Conservation (phyloP, 2,113 vertebrate species). For the Aramus guarauna region DNA sequence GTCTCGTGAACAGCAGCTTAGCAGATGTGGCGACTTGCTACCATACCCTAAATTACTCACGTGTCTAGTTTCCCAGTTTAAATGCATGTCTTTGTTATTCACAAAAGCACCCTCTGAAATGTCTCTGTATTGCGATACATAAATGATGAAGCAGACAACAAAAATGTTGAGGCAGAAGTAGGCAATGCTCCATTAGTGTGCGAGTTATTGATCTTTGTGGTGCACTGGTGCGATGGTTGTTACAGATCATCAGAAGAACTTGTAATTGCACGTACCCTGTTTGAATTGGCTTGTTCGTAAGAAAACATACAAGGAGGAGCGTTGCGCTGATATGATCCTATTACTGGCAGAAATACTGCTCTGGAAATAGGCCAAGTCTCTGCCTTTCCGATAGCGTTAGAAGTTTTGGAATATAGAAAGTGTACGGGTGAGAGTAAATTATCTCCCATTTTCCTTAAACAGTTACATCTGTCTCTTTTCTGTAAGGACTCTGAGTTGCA, state of each 20-base stretch:
- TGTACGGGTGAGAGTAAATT: neutral
- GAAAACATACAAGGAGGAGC: rapidly evolving
- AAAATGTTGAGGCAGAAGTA: neutral
- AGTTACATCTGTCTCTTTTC: neutral
- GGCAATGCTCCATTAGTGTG: neutral
- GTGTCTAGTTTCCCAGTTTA: neutral
- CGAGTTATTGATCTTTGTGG: neutral
- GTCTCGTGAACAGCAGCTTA: neutral
- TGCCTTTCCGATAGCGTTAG: neutral
- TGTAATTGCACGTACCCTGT: neutral
- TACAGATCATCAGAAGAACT: neutral
- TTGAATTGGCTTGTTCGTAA: neutral
- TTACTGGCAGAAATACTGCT: neutral
- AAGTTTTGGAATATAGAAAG: neutral
- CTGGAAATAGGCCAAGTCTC: neutral
- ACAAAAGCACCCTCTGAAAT: neutral
- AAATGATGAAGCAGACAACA: neutral
- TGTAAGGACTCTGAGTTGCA: neutral
- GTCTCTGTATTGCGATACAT: neutral
- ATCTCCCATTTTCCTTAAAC: neutral
- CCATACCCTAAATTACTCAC: neutral
- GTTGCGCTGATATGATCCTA: neutral
- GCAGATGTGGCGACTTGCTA: neutral
- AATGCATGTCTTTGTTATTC: neutral
- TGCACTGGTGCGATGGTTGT: neutral